A percentile compares a stretch with the other conserved stretches of the same genome.
Conservation (phyloP, 2,797 vertebrate genomes). For the Neosalanx taihuensis region DNA sequence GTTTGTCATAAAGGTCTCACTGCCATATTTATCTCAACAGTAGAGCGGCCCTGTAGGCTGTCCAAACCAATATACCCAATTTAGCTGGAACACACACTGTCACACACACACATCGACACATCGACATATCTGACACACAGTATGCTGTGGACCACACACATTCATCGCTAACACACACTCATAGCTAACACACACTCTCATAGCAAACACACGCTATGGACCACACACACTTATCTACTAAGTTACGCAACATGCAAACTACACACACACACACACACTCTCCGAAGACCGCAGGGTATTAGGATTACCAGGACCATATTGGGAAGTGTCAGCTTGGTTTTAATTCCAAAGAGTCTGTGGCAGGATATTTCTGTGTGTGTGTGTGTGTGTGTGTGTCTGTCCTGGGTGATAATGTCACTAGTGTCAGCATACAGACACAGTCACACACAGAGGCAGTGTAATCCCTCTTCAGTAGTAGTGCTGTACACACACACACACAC, state of each 20-base stretch:
- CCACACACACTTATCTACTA: neutral
- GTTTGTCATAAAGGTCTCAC: too few relatives aligned
- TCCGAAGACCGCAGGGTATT: neutral
- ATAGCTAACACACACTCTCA: slow-evolving; percentile 14
- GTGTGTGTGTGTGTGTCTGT: slow-evolving; percentile 23
- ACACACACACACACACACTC: neutral
- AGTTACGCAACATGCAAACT: neutral
- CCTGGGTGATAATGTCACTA: slow-evolving; percentile 54
- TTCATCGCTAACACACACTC: neutral
- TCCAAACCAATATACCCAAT: slow-evolving; percentile 31
- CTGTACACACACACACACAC: slow-evolving; percentile 50
- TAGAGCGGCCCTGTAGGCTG: slow-evolving; percentile 23
- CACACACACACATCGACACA: neutral
- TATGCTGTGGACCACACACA: too few relatives aligned
- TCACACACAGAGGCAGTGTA: slow-evolving; percentile 46
- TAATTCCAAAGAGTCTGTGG: slow-evolving; percentile 52
- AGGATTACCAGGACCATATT: slow-evolving; percentile 68
- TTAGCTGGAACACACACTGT: slow-evolving; percentile 15
- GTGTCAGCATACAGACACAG: slow-evolving; percentile 52
- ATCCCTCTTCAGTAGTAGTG: slow-evolving; percentile 45
- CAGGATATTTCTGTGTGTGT: slow-evolving; percentile 26
- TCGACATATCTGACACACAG: too few relatives aligned
- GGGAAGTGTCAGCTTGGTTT: slow-evolving; percentile 69
- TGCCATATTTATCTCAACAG: slow-evolving; percentile 23
- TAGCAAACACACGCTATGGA: slow-evolving; percentile 1